Evolutionary conservation across 2,888 invertebrate genomes (phyloP).

Genomic region (Amphipoea oculea): DNA sequence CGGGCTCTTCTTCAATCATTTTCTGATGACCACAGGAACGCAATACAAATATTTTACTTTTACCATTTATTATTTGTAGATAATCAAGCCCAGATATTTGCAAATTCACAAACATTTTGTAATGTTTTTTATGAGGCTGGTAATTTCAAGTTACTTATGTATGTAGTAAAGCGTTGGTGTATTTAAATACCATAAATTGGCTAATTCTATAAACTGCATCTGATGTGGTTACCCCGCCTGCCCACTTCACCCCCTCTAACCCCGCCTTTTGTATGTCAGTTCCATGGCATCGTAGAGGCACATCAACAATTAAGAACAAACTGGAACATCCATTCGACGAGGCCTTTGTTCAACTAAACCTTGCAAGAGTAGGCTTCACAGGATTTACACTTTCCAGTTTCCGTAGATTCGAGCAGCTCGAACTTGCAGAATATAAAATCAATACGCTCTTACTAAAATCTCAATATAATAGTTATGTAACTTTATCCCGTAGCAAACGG

Average conservation of each 20-base stretch:
- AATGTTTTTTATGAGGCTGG: not conserved
- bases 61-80: not conserved
- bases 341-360: not conserved
- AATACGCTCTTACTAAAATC: constrained; percentile 16
- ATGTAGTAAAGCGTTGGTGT: not conserved
- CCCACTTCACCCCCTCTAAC: constrained; percentile 12
- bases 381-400: not conserved
- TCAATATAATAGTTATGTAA: constrained; percentile 49
- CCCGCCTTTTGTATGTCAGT: constrained; percentile 45
- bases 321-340: constrained; percentile 8
- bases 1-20: not conserved
- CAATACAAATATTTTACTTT: not conserved
- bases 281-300: constrained; percentile 6
- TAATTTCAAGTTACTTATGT: not conserved
- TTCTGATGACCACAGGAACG: not conserved
- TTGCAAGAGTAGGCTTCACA: not conserved
- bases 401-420: not conserved
- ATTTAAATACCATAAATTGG: constrained; percentile 16
- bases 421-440: not conserved
- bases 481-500: constrained; percentile 53
- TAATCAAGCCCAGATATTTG: not conserved
- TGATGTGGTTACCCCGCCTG: constrained; percentile 15
- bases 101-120: not conserved
- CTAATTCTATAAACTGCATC: constrained; percentile 3
- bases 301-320: constrained; percentile 37